Percentiles rank a stretch among this genome's conserved stretches.
These are phyloP conservation scores for Drosophila prosaltans DNA, from an alignment of 1,140 invertebrate species.

Conservation along the genomic window DNA sequence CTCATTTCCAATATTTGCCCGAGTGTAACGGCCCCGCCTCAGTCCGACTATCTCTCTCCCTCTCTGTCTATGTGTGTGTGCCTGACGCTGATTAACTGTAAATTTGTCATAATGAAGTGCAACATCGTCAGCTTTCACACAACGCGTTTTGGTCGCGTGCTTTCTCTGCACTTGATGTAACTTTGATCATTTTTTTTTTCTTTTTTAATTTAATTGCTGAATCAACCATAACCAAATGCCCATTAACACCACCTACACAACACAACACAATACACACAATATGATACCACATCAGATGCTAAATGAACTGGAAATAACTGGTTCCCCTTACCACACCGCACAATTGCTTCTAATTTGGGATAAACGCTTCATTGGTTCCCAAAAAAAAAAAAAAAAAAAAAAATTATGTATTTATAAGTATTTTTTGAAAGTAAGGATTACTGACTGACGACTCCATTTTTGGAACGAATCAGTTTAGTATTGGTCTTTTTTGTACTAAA, in stretches of 20 bases:
- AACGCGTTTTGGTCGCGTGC: slow-evolving; percentile 43
- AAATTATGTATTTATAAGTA: too few species aligned
- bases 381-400: too few species aligned
- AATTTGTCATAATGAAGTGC: slow-evolving; percentile 62
- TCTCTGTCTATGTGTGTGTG: slow-evolving; percentile 21
- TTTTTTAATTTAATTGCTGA: neutral
- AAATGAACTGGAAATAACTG: slow-evolving; percentile 10
- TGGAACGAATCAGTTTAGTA: too few species aligned
- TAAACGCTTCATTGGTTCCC: neutral
- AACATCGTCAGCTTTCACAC: slow-evolving; percentile 50
- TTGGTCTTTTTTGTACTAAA: too few species aligned
- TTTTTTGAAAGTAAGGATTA: too few species aligned
- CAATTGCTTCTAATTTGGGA: neutral
- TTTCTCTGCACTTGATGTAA: slow-evolving; percentile 41
- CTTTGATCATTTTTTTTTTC: slow-evolving; percentile 13
- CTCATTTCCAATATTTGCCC: slow-evolving; percentile 52
- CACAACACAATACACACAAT: neutral
- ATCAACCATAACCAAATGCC: slow-evolving; percentile 9
- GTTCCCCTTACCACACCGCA: neutral
- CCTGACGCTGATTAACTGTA: slow-evolving; percentile 49
- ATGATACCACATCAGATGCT: neutral
- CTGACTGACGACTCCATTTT: too few species aligned
- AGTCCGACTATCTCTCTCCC: neutral
- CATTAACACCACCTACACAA: slow-evolving; percentile 8
- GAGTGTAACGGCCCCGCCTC: slow-evolving; percentile 24